Base-by-base conservation (phyloP, 1,140 invertebrate species). In the Myzus persicae region DNA sequence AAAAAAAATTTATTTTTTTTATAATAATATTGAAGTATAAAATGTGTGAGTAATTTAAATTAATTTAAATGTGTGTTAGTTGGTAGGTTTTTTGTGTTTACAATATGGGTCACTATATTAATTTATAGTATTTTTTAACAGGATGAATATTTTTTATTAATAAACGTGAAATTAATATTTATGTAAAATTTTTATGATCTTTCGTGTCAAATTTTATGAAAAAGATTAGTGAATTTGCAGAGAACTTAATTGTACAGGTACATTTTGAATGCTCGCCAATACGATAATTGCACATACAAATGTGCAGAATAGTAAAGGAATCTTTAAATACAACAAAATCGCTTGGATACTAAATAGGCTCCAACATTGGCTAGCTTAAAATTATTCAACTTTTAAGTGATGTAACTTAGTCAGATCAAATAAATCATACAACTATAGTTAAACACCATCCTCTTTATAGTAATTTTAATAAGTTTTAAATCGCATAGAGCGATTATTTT, bases 41-140 rank as follows among this genome's bases (percentile, higher is more conserved):
- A 54, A 40, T 89, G 48, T 22, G 18, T 44, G 36, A 18, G 48
- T 89, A 88, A 46, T 89, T 89, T 24, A 51, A 89, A 89, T 89
- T 89, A 54, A 89, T 88, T 88, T 36, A 46, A 48, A 22, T 46
- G 7, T 20, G 18, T 87, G 44, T 46, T 48, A 87, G 48, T 46
- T 87, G 31, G 31, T 67, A 67, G 59, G 14, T 76, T 42, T 4
- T 46, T 36, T 20, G 6, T 46, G 5, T 46, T 46, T 31, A n/a
- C 14, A n/a, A n/a, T 48, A 48, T 5, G 48, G n/a, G 85, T 36
- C n/a, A 88, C 44, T 76, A 14, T 18, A 88, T 36, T 31, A 48
- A 48, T 48, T 46, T 4, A 48, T 24, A 24, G 44, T 88, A 31
- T 88, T 48, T 36, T 18, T n/a, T 24, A 88, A n/a, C 5, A 2